Evolutionary conservation across 2,113 vertebrate genomes (phyloP).

Genomic region (Brienomyrus longianalis): DNA sequence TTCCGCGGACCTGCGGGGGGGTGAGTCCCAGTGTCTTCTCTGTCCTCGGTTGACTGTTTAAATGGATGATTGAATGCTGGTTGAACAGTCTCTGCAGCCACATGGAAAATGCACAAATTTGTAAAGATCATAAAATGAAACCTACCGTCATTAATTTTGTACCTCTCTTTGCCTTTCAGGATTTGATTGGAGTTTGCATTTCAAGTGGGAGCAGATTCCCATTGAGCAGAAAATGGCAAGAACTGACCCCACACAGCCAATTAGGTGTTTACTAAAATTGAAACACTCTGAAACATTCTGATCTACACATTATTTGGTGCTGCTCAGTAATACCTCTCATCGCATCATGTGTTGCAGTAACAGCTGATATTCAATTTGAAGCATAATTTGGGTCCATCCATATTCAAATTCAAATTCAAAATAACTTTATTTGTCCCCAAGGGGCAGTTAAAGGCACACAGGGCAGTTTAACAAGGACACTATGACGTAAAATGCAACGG

Average conservation of each 20-base stretch:
- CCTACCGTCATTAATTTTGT: not conserved
- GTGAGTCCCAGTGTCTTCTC: slow-evolving; percentile 52
- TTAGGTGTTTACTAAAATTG: slow-evolving; percentile 64
- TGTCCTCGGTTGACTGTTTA: not conserved
- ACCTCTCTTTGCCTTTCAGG: slow-evolving; percentile 54
- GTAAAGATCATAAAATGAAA: no score
- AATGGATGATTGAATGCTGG: not conserved
- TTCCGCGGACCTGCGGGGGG: slow-evolving; percentile 92
- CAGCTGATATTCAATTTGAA: not conserved
- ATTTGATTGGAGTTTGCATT: slow-evolving; percentile 98
- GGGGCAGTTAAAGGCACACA: no score
- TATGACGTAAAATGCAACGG: no score
- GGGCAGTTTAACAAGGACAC: no score
- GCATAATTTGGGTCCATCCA: not conserved
- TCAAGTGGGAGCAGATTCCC: slow-evolving; percentile 98
- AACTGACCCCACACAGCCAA: slow-evolving; percentile 85
- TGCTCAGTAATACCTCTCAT: not conserved
- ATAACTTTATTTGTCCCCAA: no score
- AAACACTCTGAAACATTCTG: not conserved
- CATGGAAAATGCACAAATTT: not conserved
- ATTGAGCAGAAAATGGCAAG: slow-evolving; percentile 96
- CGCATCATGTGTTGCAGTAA: not conserved
- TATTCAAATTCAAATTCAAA: no score
- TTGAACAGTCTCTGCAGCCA: not conserved
- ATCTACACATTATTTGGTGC: not conserved